Base-by-base conservation (phyloP, 2,888 invertebrate species). In the Rhimphoctona megacephalus region DNA sequence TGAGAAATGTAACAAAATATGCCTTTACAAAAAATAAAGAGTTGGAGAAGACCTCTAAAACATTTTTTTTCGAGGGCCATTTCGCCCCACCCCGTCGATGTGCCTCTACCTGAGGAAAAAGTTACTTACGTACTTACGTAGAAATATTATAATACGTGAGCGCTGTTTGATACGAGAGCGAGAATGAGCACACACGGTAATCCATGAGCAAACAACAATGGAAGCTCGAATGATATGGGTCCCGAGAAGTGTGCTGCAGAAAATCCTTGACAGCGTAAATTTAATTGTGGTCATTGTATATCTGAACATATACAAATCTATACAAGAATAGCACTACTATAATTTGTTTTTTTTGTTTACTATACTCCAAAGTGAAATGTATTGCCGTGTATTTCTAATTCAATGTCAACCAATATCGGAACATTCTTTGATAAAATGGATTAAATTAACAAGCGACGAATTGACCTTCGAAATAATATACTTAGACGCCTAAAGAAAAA, bases 181-280 rank as follows among this genome's bases (percentile, higher is more conserved):
- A 46, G 49, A 81, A 70, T 67, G 30, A 80, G 66, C 57, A 57
- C 52, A 80, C 73, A 73, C 57, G 73, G 73, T 49, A 77, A 85
- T 81, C 80, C 61, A 52, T 69, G 52, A 76, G 46, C 80, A 70
- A 80, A 81, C 69, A 72, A 84, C 84, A 77, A 3, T 66, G 64
- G 49, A 46, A 14, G 46, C 25, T 43, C 11, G 25, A 69, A 69
- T 49, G 25, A 25, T 54, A 19, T 54, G 19, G 67, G 78, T 67
- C 39, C 52, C 19, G 43, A 30, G 49, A 64, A 30, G 17, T 30
- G 36, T 36, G 54, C 39, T 78, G 67, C 67, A 69, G 52, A 79
- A 69, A 79, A 69, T 69, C 57, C 9, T 25, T 52, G 69, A 14
- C 36, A 67, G 11, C 17, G 36, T 43, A 6, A 11, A 57, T 9